Evolutionary conservation across 2,888 invertebrate genomes (phyloP), one percentile per base, ranked within the genome.

Genomic region (Heliconius sara): DNA sequence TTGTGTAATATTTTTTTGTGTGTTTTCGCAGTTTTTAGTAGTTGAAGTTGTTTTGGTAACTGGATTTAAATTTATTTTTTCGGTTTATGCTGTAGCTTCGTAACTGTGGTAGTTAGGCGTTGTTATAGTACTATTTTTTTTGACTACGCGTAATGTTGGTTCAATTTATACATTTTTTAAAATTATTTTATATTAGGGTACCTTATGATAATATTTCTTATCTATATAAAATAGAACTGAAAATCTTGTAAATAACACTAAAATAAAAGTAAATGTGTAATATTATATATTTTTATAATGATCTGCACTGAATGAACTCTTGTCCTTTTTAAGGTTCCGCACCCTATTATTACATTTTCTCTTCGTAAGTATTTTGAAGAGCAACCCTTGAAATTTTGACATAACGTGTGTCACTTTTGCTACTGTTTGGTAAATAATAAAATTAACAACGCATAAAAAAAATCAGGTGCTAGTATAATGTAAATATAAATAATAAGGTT

Each of bases 261-360:
- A 6, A 22, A 9, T 22, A 34, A 39, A 67, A 39, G 10, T 67
- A 67, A 67, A 67, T 67, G 9, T 67, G 39, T 39, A 10, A 10
- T n/a, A 43, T 43, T 43, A 70, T 70, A 47, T 43, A 70, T 16
- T 16, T 70, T 70, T 70, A 3, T 43, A 25, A 70, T 47, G 25
- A 70, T 43, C n/a, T 70, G 25, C 25, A 25, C 43, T 70, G 70
- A 70, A 70, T 25, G 43, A 43, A 70, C 25, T 70, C 70, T 70
- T 43, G 25, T 70, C 70, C 70, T 25, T 70, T 70, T 43, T 25
- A 70, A 43, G 70, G 25, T 25, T 6, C 43, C 70, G n/a, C 70
- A 43, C 70, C 70, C 70, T 70, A 70, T 70, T 43, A 70, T 25
- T 39, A 70, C 25, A 70, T 25, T 6, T 27, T 65, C 27, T 16